Evolutionary conservation across 23 tunicate genomes (phyloP), one percentile per base, ranked within the genome.

Genomic region (Halocynthia roretzi): DNA sequence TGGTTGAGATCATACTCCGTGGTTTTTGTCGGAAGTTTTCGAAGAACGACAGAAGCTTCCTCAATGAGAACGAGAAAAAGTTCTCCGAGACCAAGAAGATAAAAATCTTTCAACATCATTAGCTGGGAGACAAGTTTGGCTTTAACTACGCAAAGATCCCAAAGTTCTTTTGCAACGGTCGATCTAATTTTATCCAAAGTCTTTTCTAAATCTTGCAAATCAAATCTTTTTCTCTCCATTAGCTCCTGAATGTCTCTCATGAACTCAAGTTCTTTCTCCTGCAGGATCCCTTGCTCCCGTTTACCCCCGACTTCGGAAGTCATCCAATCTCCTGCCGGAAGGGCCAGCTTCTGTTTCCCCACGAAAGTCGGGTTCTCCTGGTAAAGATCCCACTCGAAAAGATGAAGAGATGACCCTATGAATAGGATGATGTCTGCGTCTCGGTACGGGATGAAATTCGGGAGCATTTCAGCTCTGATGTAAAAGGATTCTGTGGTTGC

Each of bases 1-100:
- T 82, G 91, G 19, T 83, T 86, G 7, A 92, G 92, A 75, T 92
- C 98, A 78, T 92, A 87, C 62, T 86, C 84, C 21, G 98, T 92
- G 1, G 83, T 86, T 65, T 85, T 76, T 52, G 92, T 72, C 7
- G 87, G 87, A 17, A 87, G 91, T 22, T 61, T 78, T 85, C 84
- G 79, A 57, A 92, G 50, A 8, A 92, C 58, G n/a, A 75, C 73
- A 15, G 54, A 69, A 68, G 81, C 91, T 74, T 92, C 98, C 57
- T 92, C 98, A 51, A 92, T 61, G 76, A 92, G 85, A 10, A 76
- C 86, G 55, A 86, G 80, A 82, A 79, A 92, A 5, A 92, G 76
- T 71, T 92, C 98, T 10, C 98, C 98, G 9, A 90, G 81, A 22
- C 98, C 98, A 51, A 92, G 82, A 70, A 92, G 62, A 54, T 69